Percentiles rank a stretch among this genome's conserved stretches.
phyloP scores from a whole-genome alignment of 2,113 vertebrate species.

The Grus americana region DNA sequence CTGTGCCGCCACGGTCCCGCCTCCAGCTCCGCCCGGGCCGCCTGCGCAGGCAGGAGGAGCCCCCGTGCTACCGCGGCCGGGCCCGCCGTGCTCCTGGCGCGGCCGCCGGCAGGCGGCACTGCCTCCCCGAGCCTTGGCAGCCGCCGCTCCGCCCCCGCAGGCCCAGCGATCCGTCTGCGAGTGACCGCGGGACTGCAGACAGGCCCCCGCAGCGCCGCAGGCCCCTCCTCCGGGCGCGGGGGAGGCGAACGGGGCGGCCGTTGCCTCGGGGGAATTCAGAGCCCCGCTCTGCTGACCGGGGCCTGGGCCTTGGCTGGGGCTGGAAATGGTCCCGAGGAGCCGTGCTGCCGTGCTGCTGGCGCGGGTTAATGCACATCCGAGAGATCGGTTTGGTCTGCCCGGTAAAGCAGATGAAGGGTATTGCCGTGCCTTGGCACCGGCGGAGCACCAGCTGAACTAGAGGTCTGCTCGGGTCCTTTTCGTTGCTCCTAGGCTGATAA shows the following conservation, averaged over 20 bases:
- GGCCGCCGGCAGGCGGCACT: not conserved
- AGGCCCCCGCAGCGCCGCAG: not conserved
- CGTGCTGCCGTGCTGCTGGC: too few relatives aligned
- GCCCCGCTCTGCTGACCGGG: not conserved
- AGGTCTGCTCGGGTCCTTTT: accelerated
- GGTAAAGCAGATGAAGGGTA: not conserved
- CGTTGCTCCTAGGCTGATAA: too few relatives aligned
- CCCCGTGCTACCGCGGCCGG: not conserved
- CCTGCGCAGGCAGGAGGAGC: not conserved
- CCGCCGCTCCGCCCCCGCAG: not conserved
- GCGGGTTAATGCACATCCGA: accelerated
- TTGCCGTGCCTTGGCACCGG: not conserved
- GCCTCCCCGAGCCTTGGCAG: not conserved
- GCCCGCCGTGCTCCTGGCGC: not conserved
- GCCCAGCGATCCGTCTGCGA: not conserved
- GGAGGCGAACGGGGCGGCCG: not conserved
- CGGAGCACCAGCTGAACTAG: accelerated
- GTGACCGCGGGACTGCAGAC: not conserved
- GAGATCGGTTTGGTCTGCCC: accelerated
- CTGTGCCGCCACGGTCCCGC: not conserved
- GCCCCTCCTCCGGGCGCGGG: not conserved
- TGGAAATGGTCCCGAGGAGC: not conserved
- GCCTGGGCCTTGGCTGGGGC: not conserved
- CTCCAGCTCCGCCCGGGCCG: not conserved
- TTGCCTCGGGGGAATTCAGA: too few relatives aligned